These are phyloP conservation scores for Orthosia gracilis DNA, from an alignment of 2,888 invertebrate genomes.

Conservation along the genomic window DNA sequence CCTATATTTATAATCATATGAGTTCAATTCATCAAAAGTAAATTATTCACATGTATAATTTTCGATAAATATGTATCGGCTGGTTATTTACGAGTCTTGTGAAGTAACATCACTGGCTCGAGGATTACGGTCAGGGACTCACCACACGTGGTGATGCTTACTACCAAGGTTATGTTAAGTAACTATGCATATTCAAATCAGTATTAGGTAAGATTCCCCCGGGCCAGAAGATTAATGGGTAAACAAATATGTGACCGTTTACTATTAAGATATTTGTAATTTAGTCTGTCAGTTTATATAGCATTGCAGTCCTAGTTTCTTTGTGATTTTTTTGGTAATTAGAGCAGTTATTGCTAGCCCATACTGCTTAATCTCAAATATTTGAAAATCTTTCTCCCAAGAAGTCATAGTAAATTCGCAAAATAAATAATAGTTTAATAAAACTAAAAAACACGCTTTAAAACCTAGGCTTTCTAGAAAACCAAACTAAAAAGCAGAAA, in stretches of 20 bases:
- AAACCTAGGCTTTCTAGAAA: too few relatives aligned
- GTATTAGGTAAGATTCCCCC: background rate
- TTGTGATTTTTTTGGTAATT: background rate
- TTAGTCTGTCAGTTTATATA: background rate
- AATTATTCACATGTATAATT: slow-evolving; percentile 26
- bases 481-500: too few relatives aligned
- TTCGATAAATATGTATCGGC: slow-evolving; percentile 32
- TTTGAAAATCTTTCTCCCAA: too few relatives aligned
- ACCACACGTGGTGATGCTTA: background rate
- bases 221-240: background rate
- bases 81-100: slow-evolving; percentile 33
- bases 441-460: too few relatives aligned
- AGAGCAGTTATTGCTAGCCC: background rate
- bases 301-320: background rate
- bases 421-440: too few relatives aligned
- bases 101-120: slow-evolving; percentile 1
- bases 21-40: background rate
- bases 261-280: background rate
- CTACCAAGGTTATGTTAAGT: slow-evolving; percentile 25
- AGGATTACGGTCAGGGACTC: slow-evolving; percentile 36
- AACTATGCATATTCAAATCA: slow-evolving; percentile 1
- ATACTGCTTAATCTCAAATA: too few relatives aligned
- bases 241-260: background rate
- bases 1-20: background rate
- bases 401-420: too few relatives aligned